These are phyloP conservation scores for Ophion ventricosus DNA, from an alignment of 2,888 invertebrate species.

Conservation along the genomic window DNA sequence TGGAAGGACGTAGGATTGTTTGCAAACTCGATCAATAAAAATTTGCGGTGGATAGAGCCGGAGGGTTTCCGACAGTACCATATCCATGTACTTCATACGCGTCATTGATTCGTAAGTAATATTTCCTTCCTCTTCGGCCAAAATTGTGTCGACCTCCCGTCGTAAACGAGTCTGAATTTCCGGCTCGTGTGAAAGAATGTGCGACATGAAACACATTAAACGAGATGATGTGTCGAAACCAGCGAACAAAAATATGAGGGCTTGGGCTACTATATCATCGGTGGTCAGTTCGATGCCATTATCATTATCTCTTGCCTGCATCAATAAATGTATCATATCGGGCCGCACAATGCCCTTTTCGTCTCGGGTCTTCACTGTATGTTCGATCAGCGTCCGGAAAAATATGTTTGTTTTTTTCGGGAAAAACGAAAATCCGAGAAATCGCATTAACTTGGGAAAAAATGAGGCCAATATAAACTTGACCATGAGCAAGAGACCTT, in stretches of 20 bases:
- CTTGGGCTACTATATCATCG: conserved; percentile 83
- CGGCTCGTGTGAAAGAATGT: conserved; percentile 76
- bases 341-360: conserved; percentile 83
- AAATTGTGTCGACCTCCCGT: conserved; percentile 72
- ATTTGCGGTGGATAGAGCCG: conserved; percentile 84
- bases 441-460: conserved; percentile 54
- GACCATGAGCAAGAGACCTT: conserved; percentile 28
- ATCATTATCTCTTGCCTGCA: conserved; percentile 81
- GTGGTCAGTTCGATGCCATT: conserved; percentile 50
- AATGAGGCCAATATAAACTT: conserved; percentile 35
- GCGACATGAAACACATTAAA: conserved; percentile 68
- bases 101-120: conserved; percentile 66
- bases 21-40: conserved; percentile 84
- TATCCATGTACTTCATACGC: conserved; percentile 72
- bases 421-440: conserved; percentile 50
- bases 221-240: conserved; percentile 72
- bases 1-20: conserved; percentile 83
- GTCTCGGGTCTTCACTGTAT: conserved; percentile 82
- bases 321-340: conserved; percentile 86
- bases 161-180: conserved; percentile 82
- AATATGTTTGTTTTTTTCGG: conserved; percentile 52
- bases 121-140: conserved; percentile 49
- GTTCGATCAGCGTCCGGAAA: conserved; percentile 70
- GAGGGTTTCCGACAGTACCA: conserved; percentile 82
- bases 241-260: conserved; percentile 74